Evolutionary conservation across 2,888 invertebrate species (phyloP).

Genomic region (Spilosoma lubricipeda): DNA sequence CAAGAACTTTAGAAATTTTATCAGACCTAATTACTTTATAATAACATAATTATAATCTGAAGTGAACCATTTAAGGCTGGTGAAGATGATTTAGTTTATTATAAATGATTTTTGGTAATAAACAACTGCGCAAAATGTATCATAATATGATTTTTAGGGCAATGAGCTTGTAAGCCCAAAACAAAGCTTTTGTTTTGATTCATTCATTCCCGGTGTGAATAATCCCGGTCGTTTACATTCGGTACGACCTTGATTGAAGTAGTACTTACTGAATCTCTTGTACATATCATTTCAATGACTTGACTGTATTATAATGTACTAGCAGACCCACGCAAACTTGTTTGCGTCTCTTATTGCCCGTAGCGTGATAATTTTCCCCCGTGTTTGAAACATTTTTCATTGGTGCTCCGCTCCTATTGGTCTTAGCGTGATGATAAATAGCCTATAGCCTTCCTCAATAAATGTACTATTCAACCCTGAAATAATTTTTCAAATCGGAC

Average conservation of each 20-base stretch:
- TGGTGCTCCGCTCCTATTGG: too few relatives aligned
- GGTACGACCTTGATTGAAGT: not conserved
- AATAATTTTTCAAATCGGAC: too few relatives aligned
- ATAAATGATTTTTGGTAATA: not conserved
- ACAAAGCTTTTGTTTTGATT: conserved; percentile 8
- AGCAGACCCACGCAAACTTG: too few relatives aligned
- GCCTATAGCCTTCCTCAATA: too few relatives aligned
- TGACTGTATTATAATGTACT: too few relatives aligned
- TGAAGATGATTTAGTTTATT: not conserved
- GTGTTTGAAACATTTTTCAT: too few relatives aligned
- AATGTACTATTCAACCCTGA: too few relatives aligned
- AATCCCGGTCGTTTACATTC: conserved; percentile 1
- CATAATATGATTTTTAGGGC: not conserved
- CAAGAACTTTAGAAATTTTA: not conserved
- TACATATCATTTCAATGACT: not conserved
- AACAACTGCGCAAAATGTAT: not conserved
- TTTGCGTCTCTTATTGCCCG: too few relatives aligned
- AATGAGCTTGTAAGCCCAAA: conserved; percentile 3
- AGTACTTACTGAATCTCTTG: not conserved
- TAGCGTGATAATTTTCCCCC: too few relatives aligned
- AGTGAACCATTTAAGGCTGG: not conserved
- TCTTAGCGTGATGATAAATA: too few relatives aligned
- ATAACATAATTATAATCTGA: not conserved
- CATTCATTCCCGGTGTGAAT: conserved; percentile 2
- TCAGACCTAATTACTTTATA: too few relatives aligned